Evolutionary conservation across 2,888 invertebrate species (phyloP).

Genomic region (Argyresthia albistria): DNA sequence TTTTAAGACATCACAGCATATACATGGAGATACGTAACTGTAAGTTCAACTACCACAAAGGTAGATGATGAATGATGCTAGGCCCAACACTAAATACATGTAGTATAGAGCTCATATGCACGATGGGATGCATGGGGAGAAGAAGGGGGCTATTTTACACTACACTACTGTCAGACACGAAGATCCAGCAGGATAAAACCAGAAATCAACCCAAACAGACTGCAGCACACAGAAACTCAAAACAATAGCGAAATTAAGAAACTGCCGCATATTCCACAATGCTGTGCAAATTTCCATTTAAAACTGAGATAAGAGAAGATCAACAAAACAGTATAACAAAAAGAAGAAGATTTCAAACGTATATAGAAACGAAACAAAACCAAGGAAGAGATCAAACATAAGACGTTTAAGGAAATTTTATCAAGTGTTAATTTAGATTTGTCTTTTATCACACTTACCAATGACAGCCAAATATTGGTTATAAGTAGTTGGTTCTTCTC

Average conservation of each 20-base stretch:
- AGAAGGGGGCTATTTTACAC: slow-evolving; percentile 22
- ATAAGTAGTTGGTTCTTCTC: slow-evolving; percentile 97
- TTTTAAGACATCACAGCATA: too few relatives aligned
- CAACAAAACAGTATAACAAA: slow-evolving; percentile 29
- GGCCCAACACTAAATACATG: too few relatives aligned
- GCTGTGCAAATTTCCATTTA: slow-evolving; percentile 56
- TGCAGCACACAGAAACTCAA: slow-evolving; percentile 19
- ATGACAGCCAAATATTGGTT: slow-evolving; percentile 95
- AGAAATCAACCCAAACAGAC: neutral
- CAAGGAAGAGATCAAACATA: slow-evolving; percentile 37
- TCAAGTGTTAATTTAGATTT: slow-evolving; percentile 66
- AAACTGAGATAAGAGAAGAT: slow-evolving; percentile 44
- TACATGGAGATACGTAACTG: too few relatives aligned
- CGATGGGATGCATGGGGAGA: slow-evolving; percentile 46
- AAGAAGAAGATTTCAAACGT: slow-evolving; percentile 28
- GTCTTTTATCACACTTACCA: slow-evolving; percentile 84
- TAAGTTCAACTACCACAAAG: too few relatives aligned
- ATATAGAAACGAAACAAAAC: slow-evolving; percentile 22
- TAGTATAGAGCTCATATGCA: slow-evolving; percentile 22
- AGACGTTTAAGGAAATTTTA: slow-evolving; percentile 37
- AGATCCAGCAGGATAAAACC: slow-evolving; percentile 25
- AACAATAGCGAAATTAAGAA: slow-evolving; percentile 32
- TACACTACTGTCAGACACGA: slow-evolving; percentile 36
- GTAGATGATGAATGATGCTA: too few relatives aligned
- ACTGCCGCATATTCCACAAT: slow-evolving; percentile 70